Evolutionary conservation across 2,797 vertebrate genomes (phyloP).

Genomic region (Cyclura pinguis): DNA sequence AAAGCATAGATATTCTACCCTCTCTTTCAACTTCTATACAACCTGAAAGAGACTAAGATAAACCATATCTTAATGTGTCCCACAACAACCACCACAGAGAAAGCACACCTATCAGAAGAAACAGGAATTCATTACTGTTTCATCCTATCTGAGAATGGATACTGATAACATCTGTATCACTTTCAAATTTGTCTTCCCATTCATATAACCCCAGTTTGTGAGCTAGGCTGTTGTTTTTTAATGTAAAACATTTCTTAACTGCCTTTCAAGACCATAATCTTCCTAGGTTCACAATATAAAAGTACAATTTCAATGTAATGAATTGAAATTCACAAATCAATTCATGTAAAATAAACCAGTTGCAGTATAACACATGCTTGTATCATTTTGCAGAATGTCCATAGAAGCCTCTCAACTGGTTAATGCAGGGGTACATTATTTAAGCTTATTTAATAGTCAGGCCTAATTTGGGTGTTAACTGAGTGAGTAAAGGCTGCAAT

Average conservation of each 20-base stretch:
- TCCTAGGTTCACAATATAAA: neutral
- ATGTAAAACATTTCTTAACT: neutral
- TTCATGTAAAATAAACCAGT: neutral
- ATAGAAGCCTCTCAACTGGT: neutral
- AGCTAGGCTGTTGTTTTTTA: neutral
- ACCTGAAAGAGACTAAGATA: neutral
- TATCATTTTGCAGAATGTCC: neutral
- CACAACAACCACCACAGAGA: neutral
- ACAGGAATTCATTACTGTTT: neutral
- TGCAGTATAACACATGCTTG: neutral
- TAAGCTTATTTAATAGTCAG: neutral
- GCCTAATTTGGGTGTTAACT: neutral
- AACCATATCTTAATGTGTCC: neutral
- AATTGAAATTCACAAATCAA: neutral
- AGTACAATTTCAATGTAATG: neutral
- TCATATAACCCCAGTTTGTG: neutral
- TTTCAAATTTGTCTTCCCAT: neutral
- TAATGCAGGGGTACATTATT: neutral
- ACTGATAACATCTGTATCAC: neutral
- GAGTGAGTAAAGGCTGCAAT: neutral
- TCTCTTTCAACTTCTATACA: constrained; percentile 9
- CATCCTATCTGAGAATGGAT: neutral
- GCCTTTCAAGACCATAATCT: neutral
- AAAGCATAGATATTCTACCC: neutral
- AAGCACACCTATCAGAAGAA: too few species aligned